These are phyloP conservation scores for Gallinago jamesoni DNA, from an alignment of 2,113 vertebrate species.

Conservation along the genomic window DNA sequence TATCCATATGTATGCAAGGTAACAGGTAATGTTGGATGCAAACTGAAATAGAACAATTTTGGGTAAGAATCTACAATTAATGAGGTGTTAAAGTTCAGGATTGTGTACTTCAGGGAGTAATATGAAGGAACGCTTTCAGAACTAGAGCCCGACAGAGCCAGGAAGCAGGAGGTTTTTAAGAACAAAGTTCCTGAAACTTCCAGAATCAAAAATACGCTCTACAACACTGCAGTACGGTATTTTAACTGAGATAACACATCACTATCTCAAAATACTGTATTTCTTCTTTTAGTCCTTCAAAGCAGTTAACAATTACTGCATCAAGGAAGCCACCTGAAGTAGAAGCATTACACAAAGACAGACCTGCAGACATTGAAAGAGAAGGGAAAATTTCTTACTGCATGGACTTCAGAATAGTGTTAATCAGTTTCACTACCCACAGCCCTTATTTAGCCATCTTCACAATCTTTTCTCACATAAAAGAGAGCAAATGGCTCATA, in stretches of 20 bases:
- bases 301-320: neutral
- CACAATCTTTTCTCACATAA: neutral
- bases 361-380: neutral
- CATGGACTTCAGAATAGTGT: neutral
- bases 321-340: neutral
- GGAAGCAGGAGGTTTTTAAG: neutral
- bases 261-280: neutral
- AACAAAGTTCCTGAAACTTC: neutral
- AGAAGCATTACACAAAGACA: neutral
- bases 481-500: neutral
- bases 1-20: neutral
- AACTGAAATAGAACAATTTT: accelerated
- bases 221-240: neutral
- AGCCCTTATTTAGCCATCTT: neutral
- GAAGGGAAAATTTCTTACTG: neutral
- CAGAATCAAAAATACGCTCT: neutral
- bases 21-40: neutral
- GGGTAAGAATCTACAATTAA: neutral
- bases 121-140: neutral
- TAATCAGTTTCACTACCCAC: neutral
- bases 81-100: neutral
- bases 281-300: neutral
- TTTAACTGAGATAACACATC: neutral
- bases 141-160: neutral
- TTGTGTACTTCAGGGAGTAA: neutral